A percentile compares a stretch with the other conserved stretches of the same genome.
These are phyloP conservation scores for Greenwoodochromis staneri DNA, from an alignment of 2,113 vertebrate species.

Conservation along the genomic window DNA sequence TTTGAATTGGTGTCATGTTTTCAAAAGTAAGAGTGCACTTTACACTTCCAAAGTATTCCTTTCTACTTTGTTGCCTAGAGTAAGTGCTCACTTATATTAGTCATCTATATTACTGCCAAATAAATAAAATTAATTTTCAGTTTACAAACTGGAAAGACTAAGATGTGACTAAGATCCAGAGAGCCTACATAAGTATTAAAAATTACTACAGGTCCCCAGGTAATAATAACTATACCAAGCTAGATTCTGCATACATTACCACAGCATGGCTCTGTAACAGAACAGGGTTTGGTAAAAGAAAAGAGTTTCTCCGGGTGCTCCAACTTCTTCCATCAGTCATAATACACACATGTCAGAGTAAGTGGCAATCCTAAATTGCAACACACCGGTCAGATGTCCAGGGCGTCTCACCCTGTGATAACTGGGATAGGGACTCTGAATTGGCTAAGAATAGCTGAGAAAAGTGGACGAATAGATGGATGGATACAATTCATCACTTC, in stretches of 20 bases:
- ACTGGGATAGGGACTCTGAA: neutral
- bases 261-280: neutral
- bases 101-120: neutral
- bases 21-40: neutral
- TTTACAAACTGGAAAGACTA: neutral
- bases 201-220: neutral
- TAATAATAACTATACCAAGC: neutral
- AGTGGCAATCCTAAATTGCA: neutral
- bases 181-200: neutral
- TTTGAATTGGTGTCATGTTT: neutral
- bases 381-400: neutral
- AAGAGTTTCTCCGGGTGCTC: neutral
- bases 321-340: neutral
- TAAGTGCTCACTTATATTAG: neutral
- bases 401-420: neutral
- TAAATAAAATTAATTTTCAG: neutral
- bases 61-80: neutral
- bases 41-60: neutral
- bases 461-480: neutral
- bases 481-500: neutral
- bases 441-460: neutral
- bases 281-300: neutral
- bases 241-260: neutral
- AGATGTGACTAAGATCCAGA: neutral
- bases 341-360: neutral